Evolutionary conservation across 2,113 vertebrate species (phyloP).

Genomic region (Ivindomyrus marchei): DNA sequence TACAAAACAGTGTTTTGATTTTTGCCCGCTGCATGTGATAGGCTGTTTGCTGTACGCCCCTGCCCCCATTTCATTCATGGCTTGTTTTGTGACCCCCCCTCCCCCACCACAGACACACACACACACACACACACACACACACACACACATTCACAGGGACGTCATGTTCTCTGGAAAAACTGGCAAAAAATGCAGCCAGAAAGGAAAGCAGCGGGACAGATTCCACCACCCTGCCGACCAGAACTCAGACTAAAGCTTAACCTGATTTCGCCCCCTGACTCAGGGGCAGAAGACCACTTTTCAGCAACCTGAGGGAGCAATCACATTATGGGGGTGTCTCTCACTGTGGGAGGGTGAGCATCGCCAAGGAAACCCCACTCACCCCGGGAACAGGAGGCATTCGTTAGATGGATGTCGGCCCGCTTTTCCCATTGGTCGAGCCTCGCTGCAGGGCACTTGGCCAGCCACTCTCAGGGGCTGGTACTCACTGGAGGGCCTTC

Average conservation of each 20-base stretch:
- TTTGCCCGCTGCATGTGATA: not conserved
- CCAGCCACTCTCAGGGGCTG: not conserved
- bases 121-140: not conserved
- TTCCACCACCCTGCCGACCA: not conserved
- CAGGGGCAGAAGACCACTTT: not conserved
- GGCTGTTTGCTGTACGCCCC: not conserved
- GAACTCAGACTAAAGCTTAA: not conserved
- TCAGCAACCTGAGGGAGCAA: not conserved
- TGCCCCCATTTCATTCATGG: not conserved
- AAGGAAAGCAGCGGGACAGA: not conserved
- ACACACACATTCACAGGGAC: not conserved
- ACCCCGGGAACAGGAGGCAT: slow-evolving; percentile 87
- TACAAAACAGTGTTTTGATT: not conserved
- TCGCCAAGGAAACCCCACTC: slow-evolving; percentile 44
- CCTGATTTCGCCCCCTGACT: not conserved
- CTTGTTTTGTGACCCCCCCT: not conserved
- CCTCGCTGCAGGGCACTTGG: not conserved
- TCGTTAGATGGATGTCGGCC: slow-evolving; percentile 75
- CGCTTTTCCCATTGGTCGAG: slow-evolving; percentile 58
- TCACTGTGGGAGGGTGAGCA: not conserved
- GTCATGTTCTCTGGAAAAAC: not conserved
- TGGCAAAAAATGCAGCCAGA: not conserved
- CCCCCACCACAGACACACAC: too few relatives aligned
- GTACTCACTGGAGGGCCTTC: slow-evolving; percentile 7
- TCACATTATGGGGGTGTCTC: not conserved